Evolutionary conservation across 2,888 invertebrate species (phyloP).

Genomic region (Apodemia zela): DNA sequence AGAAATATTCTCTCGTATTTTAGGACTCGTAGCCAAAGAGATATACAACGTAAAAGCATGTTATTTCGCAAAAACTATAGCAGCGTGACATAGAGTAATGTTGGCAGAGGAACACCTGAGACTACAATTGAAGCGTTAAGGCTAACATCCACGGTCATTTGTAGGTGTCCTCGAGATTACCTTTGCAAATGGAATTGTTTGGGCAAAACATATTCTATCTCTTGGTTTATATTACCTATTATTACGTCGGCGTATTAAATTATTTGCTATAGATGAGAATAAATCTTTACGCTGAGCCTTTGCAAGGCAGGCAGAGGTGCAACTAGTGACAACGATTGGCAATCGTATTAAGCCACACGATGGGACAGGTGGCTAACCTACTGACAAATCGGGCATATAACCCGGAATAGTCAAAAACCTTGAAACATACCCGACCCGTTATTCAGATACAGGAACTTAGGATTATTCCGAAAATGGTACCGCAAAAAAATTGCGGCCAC

Average conservation of each 20-base stretch:
- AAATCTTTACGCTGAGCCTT: too few relatives aligned
- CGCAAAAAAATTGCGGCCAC: too few relatives aligned
- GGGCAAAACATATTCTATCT: slow-evolving; percentile 22
- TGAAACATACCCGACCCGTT: too few relatives aligned
- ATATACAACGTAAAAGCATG: slow-evolving; percentile 28
- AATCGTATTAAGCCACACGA: too few relatives aligned
- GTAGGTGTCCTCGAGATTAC: slow-evolving; percentile 33
- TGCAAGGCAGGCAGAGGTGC: too few relatives aligned
- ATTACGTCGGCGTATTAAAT: neutral
- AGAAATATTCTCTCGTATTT: slow-evolving; percentile 26
- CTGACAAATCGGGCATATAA: too few relatives aligned
- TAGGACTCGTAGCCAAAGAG: slow-evolving; percentile 27
- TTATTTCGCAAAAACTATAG: slow-evolving; percentile 49
- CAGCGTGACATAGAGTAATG: slow-evolving; percentile 54
- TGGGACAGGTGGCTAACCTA: too few relatives aligned
- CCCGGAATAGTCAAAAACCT: too few relatives aligned
- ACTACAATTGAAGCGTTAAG: slow-evolving; percentile 30
- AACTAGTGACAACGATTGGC: too few relatives aligned
- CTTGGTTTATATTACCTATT: slow-evolving; percentile 1
- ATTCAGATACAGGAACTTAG: too few relatives aligned
- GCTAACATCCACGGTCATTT: slow-evolving; percentile 33
- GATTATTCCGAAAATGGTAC: too few relatives aligned
- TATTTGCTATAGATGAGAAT: neutral
- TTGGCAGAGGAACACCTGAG: slow-evolving; percentile 46
- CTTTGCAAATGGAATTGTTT: slow-evolving; percentile 37